A percentile compares a stretch with the other conserved stretches of the same genome.
These are phyloP conservation scores for Halichondria panicea DNA, from an alignment of 37 sponge, comb jelly and placozoan genomes.

Conservation along the genomic window DNA sequence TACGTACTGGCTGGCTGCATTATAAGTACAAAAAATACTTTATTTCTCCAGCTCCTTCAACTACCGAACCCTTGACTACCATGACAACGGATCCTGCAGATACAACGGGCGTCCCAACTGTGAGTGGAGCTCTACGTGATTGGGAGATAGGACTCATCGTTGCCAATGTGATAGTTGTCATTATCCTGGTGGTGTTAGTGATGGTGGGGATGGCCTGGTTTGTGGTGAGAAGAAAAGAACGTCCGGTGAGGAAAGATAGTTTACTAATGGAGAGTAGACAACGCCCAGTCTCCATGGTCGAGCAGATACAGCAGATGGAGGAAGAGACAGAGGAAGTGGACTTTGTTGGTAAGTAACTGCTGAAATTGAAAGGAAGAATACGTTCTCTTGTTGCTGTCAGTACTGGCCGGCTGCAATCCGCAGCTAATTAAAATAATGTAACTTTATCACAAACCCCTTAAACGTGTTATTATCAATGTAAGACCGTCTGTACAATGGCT, in stretches of 20 bases:
- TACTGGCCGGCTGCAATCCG: too few species aligned
- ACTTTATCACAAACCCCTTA: neutral
- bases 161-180: slow-evolving; percentile 5
- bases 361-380: too few species aligned
- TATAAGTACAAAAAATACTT: too few species aligned
- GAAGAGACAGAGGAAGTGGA: slow-evolving; percentile 15
- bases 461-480: neutral
- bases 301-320: neutral
- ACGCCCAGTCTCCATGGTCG: neutral
- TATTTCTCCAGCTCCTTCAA: neutral
- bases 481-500: neutral
- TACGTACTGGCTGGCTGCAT: too few species aligned
- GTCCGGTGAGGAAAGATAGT: neutral
- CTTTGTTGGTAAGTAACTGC: slow-evolving; percentile 1
- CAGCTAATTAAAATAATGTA: neutral
- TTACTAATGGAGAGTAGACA: neutral
- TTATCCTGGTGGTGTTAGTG: slow-evolving; percentile 8
- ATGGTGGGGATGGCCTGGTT: neutral
- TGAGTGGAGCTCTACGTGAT: neutral
- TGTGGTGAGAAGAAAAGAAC: neutral
- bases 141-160: slow-evolving; percentile 33
- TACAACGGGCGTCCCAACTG: too few species aligned
- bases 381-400: too few species aligned
- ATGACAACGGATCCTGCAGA: neutral
- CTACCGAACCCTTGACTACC: neutral